Base-by-base conservation (phyloP, 2,113 vertebrate species). In the Ophthalmolycus amberensis region DNA sequence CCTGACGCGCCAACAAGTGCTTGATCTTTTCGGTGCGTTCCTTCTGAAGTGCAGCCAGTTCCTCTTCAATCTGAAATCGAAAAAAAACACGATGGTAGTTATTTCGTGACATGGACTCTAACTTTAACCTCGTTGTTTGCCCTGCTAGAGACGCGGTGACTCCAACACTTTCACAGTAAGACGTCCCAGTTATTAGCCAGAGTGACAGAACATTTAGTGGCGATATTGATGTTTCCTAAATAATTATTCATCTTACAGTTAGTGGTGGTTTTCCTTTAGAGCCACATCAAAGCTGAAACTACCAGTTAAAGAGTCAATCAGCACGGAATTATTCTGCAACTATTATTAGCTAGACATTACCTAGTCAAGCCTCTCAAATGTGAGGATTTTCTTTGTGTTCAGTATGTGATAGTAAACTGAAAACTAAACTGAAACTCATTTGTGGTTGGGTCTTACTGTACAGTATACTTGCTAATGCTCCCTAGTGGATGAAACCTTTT, bases 11-110 rank as follows among this genome's bases (percentile, higher is more conserved):
- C 95, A 99, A 86, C 74, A 99, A 94, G 88, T 97, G 95, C 94
- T 99, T 99, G 77, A 99, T 98, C 92, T 94, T 96, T 94, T 99
- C 98, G 7, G 97, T 99, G 84, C 98, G 97, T 90, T 99, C 98
- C 94, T 99, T 99, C 95, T 99, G 98, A 90, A 99, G 96, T 89
- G 97, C 97, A 22, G 96, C 97, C 83, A 98, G 96, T 93, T 99
- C 98, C 95, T 99, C 98, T 92, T 99, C 98, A 89, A 99, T 99
- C 98, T 99, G 95, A 5, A 12, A 72, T 20, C 9, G 16, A 48
- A 70, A 65, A 44, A 67, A 65, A 44, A 67, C 16, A 70, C 7
- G 11, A 29, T 2, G 5, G 3, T 6, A 12, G 29, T 54, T 14
- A 69, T 52, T 77, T 25, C 0, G 0, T 63, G 44, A 27, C 8